Evolutionary conservation across 2,797 vertebrate genomes (phyloP).

Genomic region (Sebastes itinus): DNA sequence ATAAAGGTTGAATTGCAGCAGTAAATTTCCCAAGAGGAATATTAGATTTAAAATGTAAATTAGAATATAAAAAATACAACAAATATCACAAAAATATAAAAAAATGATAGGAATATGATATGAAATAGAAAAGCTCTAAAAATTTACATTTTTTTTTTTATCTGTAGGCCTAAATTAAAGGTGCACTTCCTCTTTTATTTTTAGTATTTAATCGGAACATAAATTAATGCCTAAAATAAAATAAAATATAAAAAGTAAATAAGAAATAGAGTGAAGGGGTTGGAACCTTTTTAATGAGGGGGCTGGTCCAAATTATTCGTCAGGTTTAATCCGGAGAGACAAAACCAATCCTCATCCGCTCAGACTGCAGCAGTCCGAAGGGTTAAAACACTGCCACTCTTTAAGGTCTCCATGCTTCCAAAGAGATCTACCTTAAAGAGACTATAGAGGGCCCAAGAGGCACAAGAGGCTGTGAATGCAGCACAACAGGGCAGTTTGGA

Average conservation of each 20-base stretch:
- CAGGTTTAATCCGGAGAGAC: slow-evolving; percentile 76
- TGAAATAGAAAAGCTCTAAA: background rate
- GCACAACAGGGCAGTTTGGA: slow-evolving; percentile 71
- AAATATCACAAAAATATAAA: background rate
- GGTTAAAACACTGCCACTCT: slow-evolving; percentile 36
- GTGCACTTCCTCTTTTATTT: background rate
- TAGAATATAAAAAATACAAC: background rate
- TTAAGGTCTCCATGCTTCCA: slow-evolving; percentile 56
- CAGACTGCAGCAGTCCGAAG: slow-evolving; percentile 50
- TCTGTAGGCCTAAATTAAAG: background rate
- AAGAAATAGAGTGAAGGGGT: background rate
- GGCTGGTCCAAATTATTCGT: slow-evolving; percentile 72
- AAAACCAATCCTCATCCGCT: slow-evolving; percentile 75
- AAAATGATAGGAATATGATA: background rate
- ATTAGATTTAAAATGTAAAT: background rate
- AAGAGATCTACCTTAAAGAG: slow-evolving; percentile 59
- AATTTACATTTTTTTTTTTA: background rate
- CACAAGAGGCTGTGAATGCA: slow-evolving; percentile 63
- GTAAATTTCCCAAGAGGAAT: background rate
- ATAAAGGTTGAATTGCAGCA: background rate
- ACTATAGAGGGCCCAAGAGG: background rate
- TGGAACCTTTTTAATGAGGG: slow-evolving; percentile 52
- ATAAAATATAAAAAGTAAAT: background rate
- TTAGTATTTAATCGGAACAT: background rate
- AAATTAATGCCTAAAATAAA: background rate